Evolutionary conservation across 2,797 vertebrate species (phyloP).

Genomic region (Acridotheres tristis): DNA sequence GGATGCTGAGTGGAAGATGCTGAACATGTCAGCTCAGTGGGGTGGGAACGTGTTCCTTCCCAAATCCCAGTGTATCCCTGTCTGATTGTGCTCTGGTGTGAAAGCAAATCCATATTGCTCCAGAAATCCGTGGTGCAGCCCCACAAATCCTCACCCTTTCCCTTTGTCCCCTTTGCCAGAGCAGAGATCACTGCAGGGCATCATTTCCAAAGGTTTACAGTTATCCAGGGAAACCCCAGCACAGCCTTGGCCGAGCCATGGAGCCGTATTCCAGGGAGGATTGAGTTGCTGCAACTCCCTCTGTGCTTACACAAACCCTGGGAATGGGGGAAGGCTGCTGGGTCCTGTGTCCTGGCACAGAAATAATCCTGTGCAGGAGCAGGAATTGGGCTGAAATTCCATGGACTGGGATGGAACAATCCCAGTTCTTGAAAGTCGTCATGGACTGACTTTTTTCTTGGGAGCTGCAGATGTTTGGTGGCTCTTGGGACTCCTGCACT

Average conservation of each 20-base stretch:
- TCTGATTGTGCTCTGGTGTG: background rate
- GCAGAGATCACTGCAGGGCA: background rate
- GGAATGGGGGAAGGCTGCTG: background rate
- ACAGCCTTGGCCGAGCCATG: no score
- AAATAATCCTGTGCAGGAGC: background rate
- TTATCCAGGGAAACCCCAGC: background rate
- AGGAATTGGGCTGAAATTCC: accelerated
- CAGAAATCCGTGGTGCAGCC: background rate
- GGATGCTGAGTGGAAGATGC: background rate
- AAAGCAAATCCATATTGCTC: background rate
- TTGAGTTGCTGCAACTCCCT: background rate
- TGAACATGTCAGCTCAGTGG: background rate
- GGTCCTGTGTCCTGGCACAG: background rate
- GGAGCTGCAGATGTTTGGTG: conserved; percentile 2
- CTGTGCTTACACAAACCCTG: background rate
- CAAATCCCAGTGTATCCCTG: accelerated
- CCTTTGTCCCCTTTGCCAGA: background rate
- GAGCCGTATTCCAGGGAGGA: background rate
- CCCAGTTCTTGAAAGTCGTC: accelerated
- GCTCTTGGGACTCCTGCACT: background rate
- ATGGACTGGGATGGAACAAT: background rate
- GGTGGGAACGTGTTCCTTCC: background rate
- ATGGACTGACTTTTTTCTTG: background rate
- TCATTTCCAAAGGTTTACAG: accelerated
- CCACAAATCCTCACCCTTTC: background rate